A percentile compares a stretch with the other conserved stretches of the same genome.
These are phyloP conservation scores for Eurytoma californica DNA, from an alignment of 2,888 invertebrate species.

Conservation along the genomic window DNA sequence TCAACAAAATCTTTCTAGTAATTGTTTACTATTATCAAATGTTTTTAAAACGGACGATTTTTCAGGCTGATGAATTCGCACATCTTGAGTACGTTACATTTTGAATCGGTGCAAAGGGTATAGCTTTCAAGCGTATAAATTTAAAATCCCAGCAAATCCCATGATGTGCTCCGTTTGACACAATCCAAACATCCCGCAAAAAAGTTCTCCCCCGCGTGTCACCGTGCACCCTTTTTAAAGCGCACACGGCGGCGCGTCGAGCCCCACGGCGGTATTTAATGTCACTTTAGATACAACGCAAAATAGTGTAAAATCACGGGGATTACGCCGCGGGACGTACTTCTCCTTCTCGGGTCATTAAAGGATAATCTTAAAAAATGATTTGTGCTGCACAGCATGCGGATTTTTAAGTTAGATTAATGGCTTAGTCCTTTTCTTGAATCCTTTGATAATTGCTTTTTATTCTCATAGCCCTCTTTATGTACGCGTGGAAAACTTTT, in stretches of 20 bases:
- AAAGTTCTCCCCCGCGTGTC: constrained; percentile 20
- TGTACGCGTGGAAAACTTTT: neutral
- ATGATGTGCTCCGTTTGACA: constrained; percentile 69
- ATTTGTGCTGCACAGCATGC: neutral
- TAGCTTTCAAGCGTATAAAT: constrained; percentile 72
- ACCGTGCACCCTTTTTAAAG: constrained; percentile 24
- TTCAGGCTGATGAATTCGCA: no score
- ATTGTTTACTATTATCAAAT: no score
- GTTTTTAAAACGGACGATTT: no score
- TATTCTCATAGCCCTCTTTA: neutral
- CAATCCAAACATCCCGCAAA: constrained; percentile 17
- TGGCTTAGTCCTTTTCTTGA: neutral
- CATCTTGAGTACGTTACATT: no score
- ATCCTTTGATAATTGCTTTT: neutral
- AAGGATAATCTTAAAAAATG: constrained; percentile 46
- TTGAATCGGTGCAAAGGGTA: constrained; percentile 44
- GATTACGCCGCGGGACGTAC: constrained; percentile 56
- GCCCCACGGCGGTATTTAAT: constrained; percentile 59
- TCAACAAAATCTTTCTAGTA: no score
- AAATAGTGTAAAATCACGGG: constrained; percentile 69
- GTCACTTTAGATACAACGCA: constrained; percentile 66
- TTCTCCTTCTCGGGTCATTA: constrained; percentile 35
- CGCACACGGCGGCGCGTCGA: neutral
- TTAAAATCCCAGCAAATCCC: constrained; percentile 72
- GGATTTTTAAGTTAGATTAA: neutral